Evolutionary conservation across 2,113 vertebrate genomes (phyloP).

Genomic region (Penelope pileata): DNA sequence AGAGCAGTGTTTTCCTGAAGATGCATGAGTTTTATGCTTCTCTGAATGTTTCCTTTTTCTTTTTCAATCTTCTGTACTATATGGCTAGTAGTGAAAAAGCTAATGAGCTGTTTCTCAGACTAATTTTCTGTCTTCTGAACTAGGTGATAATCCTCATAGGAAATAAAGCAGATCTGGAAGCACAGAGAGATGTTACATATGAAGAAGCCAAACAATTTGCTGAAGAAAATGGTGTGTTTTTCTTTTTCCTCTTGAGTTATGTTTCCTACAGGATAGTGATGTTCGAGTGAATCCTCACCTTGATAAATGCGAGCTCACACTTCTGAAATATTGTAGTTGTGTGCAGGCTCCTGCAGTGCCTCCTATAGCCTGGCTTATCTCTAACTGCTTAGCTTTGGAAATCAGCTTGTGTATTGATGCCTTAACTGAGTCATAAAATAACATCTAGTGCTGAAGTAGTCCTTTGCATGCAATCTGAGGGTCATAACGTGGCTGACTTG

Average conservation of each 20-base stretch:
- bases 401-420: background rate
- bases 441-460: background rate
- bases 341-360: background rate
- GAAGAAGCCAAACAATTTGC: constrained; percentile 99
- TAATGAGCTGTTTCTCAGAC: background rate
- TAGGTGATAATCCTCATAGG: constrained; percentile 99
- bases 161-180: constrained; percentile 98
- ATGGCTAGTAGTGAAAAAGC: background rate
- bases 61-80: background rate
- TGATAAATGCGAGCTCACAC: background rate
- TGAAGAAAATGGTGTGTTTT: constrained; percentile 91
- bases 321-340: background rate
- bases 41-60: background rate
- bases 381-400: background rate
- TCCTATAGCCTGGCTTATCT: background rate
- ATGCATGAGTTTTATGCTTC: background rate
- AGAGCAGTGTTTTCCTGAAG: background rate
- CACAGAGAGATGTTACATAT: constrained; percentile 97
- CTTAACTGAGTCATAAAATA: background rate
- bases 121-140: constrained; percentile 54
- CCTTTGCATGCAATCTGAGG: background rate
- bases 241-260: background rate
- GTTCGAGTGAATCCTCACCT: background rate
- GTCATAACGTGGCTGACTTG: accelerated
- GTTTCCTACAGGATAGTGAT: background rate